Base-by-base conservation (phyloP, 2,113 vertebrate species). In the Platichthys stellatus region DNA sequence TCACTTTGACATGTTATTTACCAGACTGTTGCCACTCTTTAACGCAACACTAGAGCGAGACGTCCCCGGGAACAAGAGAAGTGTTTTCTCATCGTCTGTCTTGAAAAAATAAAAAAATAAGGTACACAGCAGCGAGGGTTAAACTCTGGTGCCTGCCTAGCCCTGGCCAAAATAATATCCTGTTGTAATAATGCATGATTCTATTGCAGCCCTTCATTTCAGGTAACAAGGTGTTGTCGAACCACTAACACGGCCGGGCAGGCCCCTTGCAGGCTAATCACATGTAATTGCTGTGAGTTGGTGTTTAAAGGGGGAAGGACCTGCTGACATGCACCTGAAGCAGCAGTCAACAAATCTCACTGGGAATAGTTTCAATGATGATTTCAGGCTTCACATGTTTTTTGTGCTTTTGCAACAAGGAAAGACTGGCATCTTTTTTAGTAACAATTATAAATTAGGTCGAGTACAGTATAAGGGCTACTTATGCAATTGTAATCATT, bases 201-300 rank as follows among this genome's bases (percentile, higher is more conserved):
- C 40, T 11, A 51, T 86, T 88, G 83, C 80, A 93, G 75, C 86
- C 89, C 69, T 59, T 94, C 89, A 91, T 92, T 91, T 90, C 77
- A 89, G 84, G 83, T 62, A 74, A 87, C 82, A 81, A 91, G 91
- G 83, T 84, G 81, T 90, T 89, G 89, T 89, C 92, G 89, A 83
- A 90, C 87, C 90, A 94, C 91, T 94, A 92, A 94, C 91, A 82
- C 84, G 80, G 90, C 93, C 93, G 7, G 72, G 72, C 90, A 93
- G 93, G 93, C 93, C 92, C 90, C 89, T 2, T 2, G 89, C 90
- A 93, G 56, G 57, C 78, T 81, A 26, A 69, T 65, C 6, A 23
- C 26, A 38, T 57, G 64, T 78, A 69, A 62, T 71, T n/a, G 92
- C 89, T 90, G 91, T 10, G 95, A 95, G 95, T 93, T 93, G 93